Base-by-base conservation (phyloP, 2,888 invertebrate species). In the Spilarctia lutea region DNA sequence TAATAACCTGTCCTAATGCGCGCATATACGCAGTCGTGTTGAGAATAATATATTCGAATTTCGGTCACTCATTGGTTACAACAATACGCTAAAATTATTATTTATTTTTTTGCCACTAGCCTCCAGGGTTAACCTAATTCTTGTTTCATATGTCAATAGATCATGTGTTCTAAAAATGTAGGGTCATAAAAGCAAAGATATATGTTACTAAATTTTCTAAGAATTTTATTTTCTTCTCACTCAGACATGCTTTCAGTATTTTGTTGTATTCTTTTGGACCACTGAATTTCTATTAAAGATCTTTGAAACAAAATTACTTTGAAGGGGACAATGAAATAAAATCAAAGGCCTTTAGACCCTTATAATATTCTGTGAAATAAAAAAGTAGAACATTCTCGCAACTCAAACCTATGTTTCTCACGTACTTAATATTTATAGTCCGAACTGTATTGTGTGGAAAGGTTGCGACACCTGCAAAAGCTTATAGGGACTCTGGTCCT, bases 381-480 rank as follows among this genome's bases (percentile, higher is more conserved):
- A 77, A 20, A 80, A 76, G 72, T 75, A 78, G 71, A 71, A 79
- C n/a, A 73, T 86, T 81, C 80, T 85, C 81, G 80, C 72, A 83
- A 83, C 85, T 63, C 63, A 70, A 86, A 84, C 82, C 87, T 85
- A 78, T 27, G 76, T 84, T 88, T 90, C 87, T 86, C 90, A 90
- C 88, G 87, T 85, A 80, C 83, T 81, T 80, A 77, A 88, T 90
- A 89, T 89, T 89, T 88, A 86, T 87, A 86, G 85, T 85, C 82
- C 75, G 83, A 85, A 83, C 83, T 76, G 80, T 83, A 88, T 89
- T 90, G 89, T 91, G 87, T 89, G 87, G 87, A 89, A 91, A 90
- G 87, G 76, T 71, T 30, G 86, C 88, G 82, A 87, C 90, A 93
- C 91, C 94, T 93, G 93, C 83, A 85, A 87, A 86, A 84, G 93